A percentile compares a stretch with the other conserved stretches of the same genome.
phyloP scores from a whole-genome alignment of 2,888 invertebrate genomes.

The Amphiduros pacificus region DNA sequence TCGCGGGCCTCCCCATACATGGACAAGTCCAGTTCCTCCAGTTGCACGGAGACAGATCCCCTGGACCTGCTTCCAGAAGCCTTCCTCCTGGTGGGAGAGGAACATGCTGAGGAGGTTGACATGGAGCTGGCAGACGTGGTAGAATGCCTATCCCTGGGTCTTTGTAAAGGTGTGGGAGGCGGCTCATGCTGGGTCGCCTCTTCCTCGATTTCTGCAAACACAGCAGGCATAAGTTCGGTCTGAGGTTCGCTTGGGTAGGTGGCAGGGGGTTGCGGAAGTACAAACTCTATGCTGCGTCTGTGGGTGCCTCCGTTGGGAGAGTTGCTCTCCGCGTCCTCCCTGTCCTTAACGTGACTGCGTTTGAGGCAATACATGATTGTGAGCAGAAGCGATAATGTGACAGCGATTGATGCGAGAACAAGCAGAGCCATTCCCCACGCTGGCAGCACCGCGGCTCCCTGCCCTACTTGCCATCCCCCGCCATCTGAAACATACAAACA shows the following conservation, averaged over 20 bases:
- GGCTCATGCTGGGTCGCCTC: too few relatives aligned
- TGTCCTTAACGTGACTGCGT: background rate
- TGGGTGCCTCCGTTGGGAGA: background rate
- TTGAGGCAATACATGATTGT: background rate
- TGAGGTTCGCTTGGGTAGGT: background rate
- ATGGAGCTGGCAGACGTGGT: background rate
- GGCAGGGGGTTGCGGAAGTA: background rate
- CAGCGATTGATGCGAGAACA: background rate
- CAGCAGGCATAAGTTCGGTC: background rate
- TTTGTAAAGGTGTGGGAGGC: too few relatives aligned
- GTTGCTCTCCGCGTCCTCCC: background rate
- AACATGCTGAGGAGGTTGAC: background rate
- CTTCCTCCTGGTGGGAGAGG: too few relatives aligned
- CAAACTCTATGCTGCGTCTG: background rate
- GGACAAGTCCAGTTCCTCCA: constrained; percentile 8
- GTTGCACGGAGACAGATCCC: background rate
- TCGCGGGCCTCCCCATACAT: constrained; percentile 1
- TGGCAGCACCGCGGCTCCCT: background rate
- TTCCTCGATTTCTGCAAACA: too few relatives aligned
- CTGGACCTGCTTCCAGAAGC: background rate
- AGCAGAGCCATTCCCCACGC: background rate
- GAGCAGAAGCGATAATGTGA: background rate
- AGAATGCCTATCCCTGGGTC: too few relatives aligned
- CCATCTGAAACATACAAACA: too few relatives aligned
- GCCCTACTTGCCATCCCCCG: background rate